Base-by-base conservation (phyloP, 2,888 invertebrate genomes). In the Anagyrus pseudococci region DNA sequence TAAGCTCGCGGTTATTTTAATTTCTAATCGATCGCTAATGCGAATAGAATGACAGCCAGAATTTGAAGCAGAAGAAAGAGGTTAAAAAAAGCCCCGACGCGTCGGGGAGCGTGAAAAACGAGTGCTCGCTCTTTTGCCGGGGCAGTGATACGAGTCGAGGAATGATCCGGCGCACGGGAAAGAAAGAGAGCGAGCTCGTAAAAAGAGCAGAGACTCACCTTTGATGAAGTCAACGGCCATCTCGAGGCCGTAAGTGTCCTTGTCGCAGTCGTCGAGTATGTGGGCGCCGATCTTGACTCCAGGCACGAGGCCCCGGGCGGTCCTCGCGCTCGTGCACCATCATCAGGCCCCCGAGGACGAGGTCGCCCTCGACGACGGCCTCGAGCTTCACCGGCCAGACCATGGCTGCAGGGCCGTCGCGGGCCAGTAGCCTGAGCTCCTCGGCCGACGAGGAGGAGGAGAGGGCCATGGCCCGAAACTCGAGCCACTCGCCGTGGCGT, bases 201-300 rank as follows among this genome's bases (percentile, higher is more conserved):
- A n/a, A n/a, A n/a, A 29, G 29, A 4, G 6, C 29, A 10, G 10
- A 41, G 29, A 80, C 87, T 84, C 83, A 96, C 96, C 96, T 90
- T 96, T 94, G 67, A 96, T 96, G 80, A 96, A 96, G 82, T 96
- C 96, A 17, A 96, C 93, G 17, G 96, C 94, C 90, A 96, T 96
- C 80, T 96, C 96, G 69, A 96, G 84, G 0, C 96, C 96, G 75
- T 96, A 96, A 0, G 96, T 96, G 79, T 96, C 96, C 82, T 94
- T 93, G 84, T 96, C 96, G 81, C 96, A 96, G 81, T 96, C 96
- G 77, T 96, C 96, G 67, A 96, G 84, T 56, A 96, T 89, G 77
- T 95, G 92, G 10, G 94, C 94, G 41, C 96, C 96, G 13, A 96
- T 82, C 4, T 85, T 88, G 56, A 95, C 88, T 55, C 91, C 92